Conservation (phyloP, 2,113 vertebrate species). For the Melozone crissalis region DNA sequence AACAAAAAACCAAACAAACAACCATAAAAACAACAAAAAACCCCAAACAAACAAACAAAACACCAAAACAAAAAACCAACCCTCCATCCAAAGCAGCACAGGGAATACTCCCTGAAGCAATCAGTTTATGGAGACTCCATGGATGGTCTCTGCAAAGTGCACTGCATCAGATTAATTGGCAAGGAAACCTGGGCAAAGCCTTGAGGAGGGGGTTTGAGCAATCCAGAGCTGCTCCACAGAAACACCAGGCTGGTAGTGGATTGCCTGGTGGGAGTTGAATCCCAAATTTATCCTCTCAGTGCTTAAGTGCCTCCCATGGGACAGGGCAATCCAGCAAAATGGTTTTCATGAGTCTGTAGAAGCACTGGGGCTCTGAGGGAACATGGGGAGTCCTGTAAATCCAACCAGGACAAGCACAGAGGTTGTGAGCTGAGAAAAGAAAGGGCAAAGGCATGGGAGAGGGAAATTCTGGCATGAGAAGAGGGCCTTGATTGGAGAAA, state of each 20-base stretch:
- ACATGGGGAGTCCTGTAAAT: neutral
- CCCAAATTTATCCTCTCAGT: neutral
- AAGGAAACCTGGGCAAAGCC: neutral
- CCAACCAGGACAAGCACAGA: neutral
- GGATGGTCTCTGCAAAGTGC: neutral
- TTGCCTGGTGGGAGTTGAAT: neutral
- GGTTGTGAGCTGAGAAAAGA: neutral
- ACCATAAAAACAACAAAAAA: too few relatives aligned
- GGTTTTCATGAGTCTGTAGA: neutral
- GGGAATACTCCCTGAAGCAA: neutral
- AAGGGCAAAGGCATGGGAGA: neutral
- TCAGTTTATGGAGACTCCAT: neutral
- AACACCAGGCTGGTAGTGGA: neutral
- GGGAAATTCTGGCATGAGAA: neutral
- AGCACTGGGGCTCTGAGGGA: neutral
- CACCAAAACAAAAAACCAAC: too few relatives aligned
- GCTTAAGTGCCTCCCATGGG: neutral
- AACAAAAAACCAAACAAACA: too few relatives aligned
- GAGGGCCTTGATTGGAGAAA: neutral
- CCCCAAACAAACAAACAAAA: too few relatives aligned
- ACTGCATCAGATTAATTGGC: neutral
- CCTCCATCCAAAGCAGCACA: rapidly evolving
- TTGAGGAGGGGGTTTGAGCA: neutral
- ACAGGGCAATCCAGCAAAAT: neutral
- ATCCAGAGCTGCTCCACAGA: neutral